phyloP scores from a whole-genome alignment of 2,888 invertebrate genomes.

The Cremastinae sp. region DNA sequence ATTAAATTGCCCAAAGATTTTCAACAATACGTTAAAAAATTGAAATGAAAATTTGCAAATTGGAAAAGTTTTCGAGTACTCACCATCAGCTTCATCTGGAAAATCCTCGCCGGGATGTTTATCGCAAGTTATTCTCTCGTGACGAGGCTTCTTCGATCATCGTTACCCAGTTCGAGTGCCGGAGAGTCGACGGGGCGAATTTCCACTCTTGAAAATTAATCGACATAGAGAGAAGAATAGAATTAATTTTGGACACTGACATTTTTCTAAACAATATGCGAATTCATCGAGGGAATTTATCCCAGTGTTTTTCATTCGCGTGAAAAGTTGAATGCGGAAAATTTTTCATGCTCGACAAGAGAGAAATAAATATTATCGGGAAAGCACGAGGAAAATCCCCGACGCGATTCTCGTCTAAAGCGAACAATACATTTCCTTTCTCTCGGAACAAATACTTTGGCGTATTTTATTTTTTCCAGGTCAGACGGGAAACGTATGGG shows the following conservation, averaged over 20 bases:
- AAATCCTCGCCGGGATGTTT: too few species aligned
- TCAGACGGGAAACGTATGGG: not conserved
- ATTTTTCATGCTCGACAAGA: not conserved
- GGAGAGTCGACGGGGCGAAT: too few species aligned
- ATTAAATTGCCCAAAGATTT: too few species aligned
- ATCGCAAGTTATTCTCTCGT: too few species aligned
- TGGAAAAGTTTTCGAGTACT: too few species aligned
- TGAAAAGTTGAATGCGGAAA: not conserved
- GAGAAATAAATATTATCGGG: slow-evolving; percentile 26
- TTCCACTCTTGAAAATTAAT: slow-evolving; percentile 7
- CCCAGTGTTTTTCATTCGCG: not conserved
- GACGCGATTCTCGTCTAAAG: slow-evolving; percentile 12
- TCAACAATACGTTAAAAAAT: too few species aligned
- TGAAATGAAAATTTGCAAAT: too few species aligned
- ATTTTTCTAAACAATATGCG: slow-evolving; percentile 1
- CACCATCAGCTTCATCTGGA: too few species aligned
- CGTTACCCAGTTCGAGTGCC: not conserved
- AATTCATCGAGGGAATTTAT: not conserved
- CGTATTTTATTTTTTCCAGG: not conserved
- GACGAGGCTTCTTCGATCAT: too few species aligned
- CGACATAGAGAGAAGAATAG: not conserved
- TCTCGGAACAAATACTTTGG: not conserved
- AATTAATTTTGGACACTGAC: not conserved
- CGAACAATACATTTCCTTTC: slow-evolving; percentile 33
- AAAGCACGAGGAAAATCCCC: not conserved